Evolutionary conservation across 2,888 invertebrate species (phyloP), one percentile per base, ranked within the genome.

Genomic region (Emesis castigata): DNA sequence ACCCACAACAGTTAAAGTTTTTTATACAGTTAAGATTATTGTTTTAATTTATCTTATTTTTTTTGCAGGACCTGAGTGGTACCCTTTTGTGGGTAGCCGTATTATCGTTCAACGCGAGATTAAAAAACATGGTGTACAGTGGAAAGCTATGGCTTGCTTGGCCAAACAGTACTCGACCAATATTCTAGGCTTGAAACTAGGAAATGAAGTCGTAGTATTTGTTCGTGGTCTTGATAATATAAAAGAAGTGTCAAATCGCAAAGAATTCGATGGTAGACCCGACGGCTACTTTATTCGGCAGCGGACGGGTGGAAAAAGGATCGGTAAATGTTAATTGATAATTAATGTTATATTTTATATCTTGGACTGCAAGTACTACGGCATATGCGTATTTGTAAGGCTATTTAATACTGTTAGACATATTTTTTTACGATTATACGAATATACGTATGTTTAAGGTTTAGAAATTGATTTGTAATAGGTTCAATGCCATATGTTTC

Each of bases 191-290:
- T 89, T 98, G 56, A 97, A 97, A 87, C 90, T 97, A 72, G 97
- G 97, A 1, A 92, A 93, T 20, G 96, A 97, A 84, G 91, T 95
- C 39, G 90, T 97, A 0, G 96, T 98, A 0, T 93, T 97, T 0
- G 96, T 97, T 1, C 96, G 96, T 26, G 97, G 97, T 0, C 93
- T 96, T 56, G 96, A 97, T 73, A 96, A 97, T 66, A 95, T 97
- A 3, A 96, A 95, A 61, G 96, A 97, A 88, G 96, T 97, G 6
- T 94, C 97, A 61, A 94, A 94, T 0, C 94, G 95, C 9, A 96
- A 96, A 18, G 97, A 97, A 77, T 97, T 97, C 85, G 97, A 97
- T 87, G 97, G 97, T 0, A 94, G 98, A 76, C 98, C 98, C 0
- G 96, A 97, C 84, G 97, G 96, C 31, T 98, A 97, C 89, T 97